phyloP scores from a whole-genome alignment of 92 coral and sea anemone genomes.

The Pocillopora grandis region DNA sequence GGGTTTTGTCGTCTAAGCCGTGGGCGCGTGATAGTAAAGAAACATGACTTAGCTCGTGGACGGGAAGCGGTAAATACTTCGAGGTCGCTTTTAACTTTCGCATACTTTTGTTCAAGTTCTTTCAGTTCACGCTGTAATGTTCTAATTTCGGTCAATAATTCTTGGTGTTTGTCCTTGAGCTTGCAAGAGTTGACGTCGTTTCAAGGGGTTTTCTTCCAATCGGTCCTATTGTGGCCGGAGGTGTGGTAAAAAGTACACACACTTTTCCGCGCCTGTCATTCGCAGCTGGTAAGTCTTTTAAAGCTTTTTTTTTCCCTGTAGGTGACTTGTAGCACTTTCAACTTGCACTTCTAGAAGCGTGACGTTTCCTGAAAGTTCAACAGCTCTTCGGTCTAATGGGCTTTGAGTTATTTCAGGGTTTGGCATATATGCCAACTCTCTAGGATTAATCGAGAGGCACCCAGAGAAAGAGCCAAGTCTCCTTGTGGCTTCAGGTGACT shows the following conservation, averaged over 20 bases:
- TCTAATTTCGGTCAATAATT: conserved; percentile 32
- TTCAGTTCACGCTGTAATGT: neutral
- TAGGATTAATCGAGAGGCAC: too few relatives aligned
- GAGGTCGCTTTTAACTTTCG: too few relatives aligned
- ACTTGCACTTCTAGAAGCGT: conserved; percentile 44
- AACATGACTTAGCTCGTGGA: conserved; percentile 39
- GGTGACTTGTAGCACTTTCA: conserved; percentile 36
- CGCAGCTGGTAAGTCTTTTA: conserved; percentile 14
- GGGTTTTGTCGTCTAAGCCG: conserved; percentile 24
- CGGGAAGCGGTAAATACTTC: neutral
- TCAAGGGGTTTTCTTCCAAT: conserved; percentile 23
- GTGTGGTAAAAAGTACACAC: conserved; percentile 29
- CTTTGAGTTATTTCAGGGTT: conserved; percentile 17
- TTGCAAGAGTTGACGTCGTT: conserved; percentile 34
- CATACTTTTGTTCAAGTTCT: too few relatives aligned
- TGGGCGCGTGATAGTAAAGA: conserved; percentile 22
- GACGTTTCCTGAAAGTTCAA: conserved; percentile 45
- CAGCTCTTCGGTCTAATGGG: conserved; percentile 47
- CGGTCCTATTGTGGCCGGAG: conserved; percentile 32
- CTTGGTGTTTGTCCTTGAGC: conserved; percentile 48
- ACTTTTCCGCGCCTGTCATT: conserved; percentile 3
- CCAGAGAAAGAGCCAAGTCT: too few relatives aligned
- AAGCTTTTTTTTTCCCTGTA: conserved; percentile 22
- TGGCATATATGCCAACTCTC: too few relatives aligned
- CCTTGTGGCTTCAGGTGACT: neutral